These are phyloP conservation scores for Episyrphus balteatus DNA, from an alignment of 1,140 invertebrate species.

Conservation along the genomic window DNA sequence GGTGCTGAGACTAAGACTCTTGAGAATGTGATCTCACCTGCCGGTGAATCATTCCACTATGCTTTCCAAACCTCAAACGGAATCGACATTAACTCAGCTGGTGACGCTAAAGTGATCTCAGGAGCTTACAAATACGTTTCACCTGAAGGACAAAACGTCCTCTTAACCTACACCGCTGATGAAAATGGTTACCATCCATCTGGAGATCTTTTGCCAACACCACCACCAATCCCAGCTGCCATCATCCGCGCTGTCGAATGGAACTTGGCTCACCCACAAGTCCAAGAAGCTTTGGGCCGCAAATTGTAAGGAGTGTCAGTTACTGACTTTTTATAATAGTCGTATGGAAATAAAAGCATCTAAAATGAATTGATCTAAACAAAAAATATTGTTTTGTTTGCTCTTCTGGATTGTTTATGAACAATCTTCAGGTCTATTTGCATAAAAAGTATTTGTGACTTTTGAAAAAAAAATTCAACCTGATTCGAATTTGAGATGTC, in stretches of 20 bases:
- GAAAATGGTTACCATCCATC: constrained; percentile 47
- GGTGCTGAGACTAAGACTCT: constrained; percentile 33
- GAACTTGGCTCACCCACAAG: constrained; percentile 38
- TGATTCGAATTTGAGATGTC: too few relatives aligned
- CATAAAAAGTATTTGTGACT: too few relatives aligned
- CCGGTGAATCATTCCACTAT: constrained; percentile 30
- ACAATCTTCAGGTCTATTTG: background rate
- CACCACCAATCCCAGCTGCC: constrained; percentile 36
- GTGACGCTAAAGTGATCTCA: constrained; percentile 25
- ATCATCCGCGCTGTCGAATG: constrained; percentile 38
- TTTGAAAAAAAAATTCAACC: too few relatives aligned
- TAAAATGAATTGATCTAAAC: background rate
- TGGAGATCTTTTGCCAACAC: constrained; percentile 43
- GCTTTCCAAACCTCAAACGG: constrained; percentile 33
- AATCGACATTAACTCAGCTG: constrained; percentile 27
- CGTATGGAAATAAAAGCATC: background rate
- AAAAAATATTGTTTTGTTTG: background rate
- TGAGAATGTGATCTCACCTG: constrained; percentile 28
- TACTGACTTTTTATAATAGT: constrained; percentile 1
- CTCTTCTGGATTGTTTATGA: background rate
- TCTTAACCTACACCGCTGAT: constrained; percentile 47
- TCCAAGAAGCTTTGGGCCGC: constrained; percentile 6
- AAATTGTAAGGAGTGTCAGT: background rate
- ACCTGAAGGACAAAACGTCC: constrained; percentile 39
- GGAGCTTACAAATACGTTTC: constrained; percentile 26